Conservation (phyloP, 2,888 invertebrate genomes). For the Parnassius smintheus region DNA sequence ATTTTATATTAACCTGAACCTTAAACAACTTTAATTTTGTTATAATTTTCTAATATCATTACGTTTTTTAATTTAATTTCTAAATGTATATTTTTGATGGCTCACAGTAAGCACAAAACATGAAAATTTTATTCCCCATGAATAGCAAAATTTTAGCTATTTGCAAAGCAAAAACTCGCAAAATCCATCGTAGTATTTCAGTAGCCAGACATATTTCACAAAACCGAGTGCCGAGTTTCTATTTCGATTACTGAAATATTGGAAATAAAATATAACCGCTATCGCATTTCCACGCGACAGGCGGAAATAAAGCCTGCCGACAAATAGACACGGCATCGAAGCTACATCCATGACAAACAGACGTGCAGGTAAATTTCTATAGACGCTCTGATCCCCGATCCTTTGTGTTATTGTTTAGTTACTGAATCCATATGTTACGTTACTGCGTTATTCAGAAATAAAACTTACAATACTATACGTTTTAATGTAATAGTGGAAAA, state of each 20-base stretch:
- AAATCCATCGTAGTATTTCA: constrained; percentile 14
- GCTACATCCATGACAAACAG: constrained; percentile 30
- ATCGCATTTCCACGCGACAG: constrained; percentile 72
- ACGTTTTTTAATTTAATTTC: no score
- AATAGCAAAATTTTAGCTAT: constrained; percentile 18
- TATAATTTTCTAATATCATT: no score
- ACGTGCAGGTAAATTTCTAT: constrained; percentile 26
- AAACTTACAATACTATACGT: no score
- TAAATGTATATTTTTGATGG: no score
- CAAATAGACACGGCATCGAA: constrained; percentile 45
- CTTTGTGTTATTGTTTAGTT: constrained; percentile 24
- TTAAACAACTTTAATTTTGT: no score
- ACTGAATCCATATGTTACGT: constrained; percentile 1
- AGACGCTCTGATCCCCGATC: constrained; percentile 20
- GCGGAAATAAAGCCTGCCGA: constrained; percentile 74
- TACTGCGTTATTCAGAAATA: no score
- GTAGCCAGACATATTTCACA: constrained; percentile 26
- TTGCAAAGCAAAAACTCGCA: constrained; percentile 20
- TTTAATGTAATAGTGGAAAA: no score
- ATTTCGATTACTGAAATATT: constrained; percentile 63
- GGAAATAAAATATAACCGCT: constrained; percentile 67
- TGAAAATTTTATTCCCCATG: constrained; percentile 11
- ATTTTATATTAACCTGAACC: no score
- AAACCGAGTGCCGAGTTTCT: constrained; percentile 49
- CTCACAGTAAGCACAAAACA: not conserved